Evolutionary conservation across 2,888 invertebrate species (phyloP).

Genomic region (Ommatoiulus sabulosus): DNA sequence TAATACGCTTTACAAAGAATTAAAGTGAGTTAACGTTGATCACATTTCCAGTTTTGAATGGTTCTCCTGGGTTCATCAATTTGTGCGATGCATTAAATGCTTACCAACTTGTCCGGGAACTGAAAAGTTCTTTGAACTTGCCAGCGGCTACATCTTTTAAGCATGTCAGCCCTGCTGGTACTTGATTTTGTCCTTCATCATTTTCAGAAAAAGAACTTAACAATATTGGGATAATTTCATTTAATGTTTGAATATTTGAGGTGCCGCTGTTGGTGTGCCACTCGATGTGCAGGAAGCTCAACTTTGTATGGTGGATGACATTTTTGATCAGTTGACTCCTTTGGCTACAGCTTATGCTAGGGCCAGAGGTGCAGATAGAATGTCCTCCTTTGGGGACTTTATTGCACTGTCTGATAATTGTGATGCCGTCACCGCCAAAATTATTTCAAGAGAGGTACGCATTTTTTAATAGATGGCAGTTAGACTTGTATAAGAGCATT

Average conservation of each 20-base stretch:
- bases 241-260: constrained; percentile 67
- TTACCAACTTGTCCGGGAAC: constrained; percentile 94
- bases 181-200: not conserved
- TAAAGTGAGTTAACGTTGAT: not conserved
- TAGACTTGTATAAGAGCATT: not conserved
- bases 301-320: constrained; percentile 93
- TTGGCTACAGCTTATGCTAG: constrained; percentile 93
- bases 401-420: constrained; percentile 92
- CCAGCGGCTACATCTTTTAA: constrained; percentile 98
- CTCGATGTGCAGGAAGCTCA: constrained; percentile 81
- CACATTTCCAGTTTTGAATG: constrained; percentile 82
- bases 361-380: constrained; percentile 95
- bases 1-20: no score
- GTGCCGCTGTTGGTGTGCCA: constrained; percentile 88
- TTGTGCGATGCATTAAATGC: constrained; percentile 97
- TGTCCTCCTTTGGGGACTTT: constrained; percentile 99
- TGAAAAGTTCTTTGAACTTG: constrained; percentile 80
- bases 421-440: constrained; percentile 88
- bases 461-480: not conserved
- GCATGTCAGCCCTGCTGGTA: constrained; percentile 94
- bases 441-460: constrained; percentile 80
- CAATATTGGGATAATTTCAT: not conserved
- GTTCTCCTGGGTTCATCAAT: constrained; percentile 97
- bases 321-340: constrained; percentile 79
- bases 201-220: not conserved